These are phyloP conservation scores for Platynereis dumerilii DNA, from an alignment of 2,888 invertebrate genomes.

Conservation along the genomic window DNA sequence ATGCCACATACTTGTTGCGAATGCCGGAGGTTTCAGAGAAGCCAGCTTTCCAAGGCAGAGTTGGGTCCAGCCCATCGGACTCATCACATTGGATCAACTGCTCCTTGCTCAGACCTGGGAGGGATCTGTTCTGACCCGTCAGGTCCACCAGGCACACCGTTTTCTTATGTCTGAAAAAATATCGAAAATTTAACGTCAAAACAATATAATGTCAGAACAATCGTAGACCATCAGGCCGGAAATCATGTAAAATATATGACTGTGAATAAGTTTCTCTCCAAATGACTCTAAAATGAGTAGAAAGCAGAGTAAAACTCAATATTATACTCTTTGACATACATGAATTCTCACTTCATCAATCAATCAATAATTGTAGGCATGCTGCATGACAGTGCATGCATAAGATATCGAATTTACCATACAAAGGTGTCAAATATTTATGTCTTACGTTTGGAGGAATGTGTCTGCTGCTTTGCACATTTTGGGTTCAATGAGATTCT, in stretches of 20 bases:
- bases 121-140: constrained; percentile 58
- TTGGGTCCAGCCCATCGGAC: constrained; percentile 39
- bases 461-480: too few relatives aligned
- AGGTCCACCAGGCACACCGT: constrained; percentile 63
- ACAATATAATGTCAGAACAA: too few relatives aligned
- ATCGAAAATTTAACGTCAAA: not conserved
- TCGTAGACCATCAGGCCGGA: too few relatives aligned
- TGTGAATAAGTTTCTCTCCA: not conserved
- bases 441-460: too few relatives aligned
- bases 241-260: too few relatives aligned
- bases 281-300: not conserved
- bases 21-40: constrained; percentile 64
- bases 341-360: too few relatives aligned
- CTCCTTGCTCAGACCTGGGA: constrained; percentile 43
- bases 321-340: too few relatives aligned
- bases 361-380: too few relatives aligned
- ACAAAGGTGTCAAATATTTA: too few relatives aligned
- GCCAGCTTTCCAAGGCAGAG: constrained; percentile 59
- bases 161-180: constrained; percentile 47
- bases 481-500: too few relatives aligned
- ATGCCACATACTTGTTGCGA: constrained; percentile 61
- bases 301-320: not conserved
- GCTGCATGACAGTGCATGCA: too few relatives aligned
- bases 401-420: too few relatives aligned
- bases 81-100: not conserved